Percentiles rank a stretch among this genome's conserved stretches.
Conservation (phyloP, 2,888 invertebrate species). For the Heliconius charithonia region DNA sequence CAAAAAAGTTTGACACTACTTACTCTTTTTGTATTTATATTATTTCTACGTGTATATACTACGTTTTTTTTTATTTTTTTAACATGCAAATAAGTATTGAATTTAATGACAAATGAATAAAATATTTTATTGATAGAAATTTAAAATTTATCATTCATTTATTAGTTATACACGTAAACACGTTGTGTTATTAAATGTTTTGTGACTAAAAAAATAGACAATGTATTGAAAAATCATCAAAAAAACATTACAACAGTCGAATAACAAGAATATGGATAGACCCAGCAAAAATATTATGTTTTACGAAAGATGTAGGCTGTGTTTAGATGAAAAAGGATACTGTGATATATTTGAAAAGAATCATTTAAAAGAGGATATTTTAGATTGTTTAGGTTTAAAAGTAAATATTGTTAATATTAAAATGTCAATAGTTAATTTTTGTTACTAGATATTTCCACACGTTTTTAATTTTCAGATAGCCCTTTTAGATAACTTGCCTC, state of each 20-base stretch:
- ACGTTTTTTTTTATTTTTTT: too few species aligned
- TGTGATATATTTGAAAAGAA: slow-evolving; percentile 41
- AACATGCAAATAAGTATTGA: too few species aligned
- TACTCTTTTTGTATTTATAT: too few species aligned
- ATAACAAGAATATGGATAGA: slow-evolving; percentile 32
- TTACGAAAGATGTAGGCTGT: slow-evolving; percentile 45
- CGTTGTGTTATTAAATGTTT: not conserved
- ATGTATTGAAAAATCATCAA: too few species aligned
- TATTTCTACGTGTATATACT: too few species aligned
- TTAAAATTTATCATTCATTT: too few species aligned
- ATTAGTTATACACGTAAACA: not conserved
- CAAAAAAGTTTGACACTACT: too few species aligned
- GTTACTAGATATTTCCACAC: not conserved
- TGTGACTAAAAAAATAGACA: not conserved
- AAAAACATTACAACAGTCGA: not conserved
- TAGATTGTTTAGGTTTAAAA: slow-evolving; percentile 41
- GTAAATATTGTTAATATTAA: slow-evolving; percentile 25
- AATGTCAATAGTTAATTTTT: not conserved
- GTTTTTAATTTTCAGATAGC: slow-evolving; percentile 41
- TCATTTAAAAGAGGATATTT: slow-evolving; percentile 40
- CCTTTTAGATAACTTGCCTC: slow-evolving; percentile 59
- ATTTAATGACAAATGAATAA: too few species aligned
- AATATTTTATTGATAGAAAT: too few species aligned
- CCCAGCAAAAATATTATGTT: slow-evolving; percentile 34
- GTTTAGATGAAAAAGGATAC: slow-evolving; percentile 42